A percentile compares a stretch with the other conserved stretches of the same genome.
Conservation (phyloP, 2,113 vertebrate species). For the Synodontis membranacea region DNA sequence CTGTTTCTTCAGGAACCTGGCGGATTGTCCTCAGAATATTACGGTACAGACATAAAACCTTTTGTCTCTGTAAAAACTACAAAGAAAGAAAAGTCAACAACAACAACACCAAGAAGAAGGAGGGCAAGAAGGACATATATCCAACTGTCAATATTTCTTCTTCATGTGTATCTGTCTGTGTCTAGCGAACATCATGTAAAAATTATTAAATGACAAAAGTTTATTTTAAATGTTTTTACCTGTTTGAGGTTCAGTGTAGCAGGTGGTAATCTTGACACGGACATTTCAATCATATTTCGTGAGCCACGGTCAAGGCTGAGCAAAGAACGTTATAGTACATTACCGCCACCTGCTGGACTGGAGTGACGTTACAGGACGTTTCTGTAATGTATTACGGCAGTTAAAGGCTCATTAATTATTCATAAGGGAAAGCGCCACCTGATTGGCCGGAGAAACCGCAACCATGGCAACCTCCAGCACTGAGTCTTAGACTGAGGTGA, state of each 20-base stretch:
- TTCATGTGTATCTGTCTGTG: neutral
- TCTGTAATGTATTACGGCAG: too few species aligned
- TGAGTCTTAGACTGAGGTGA: too few species aligned
- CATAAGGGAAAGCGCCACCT: neutral
- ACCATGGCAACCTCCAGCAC: neutral
- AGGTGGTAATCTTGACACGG: slow-evolving; percentile 65
- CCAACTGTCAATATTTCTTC: too few species aligned
- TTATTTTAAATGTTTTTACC: slow-evolving; percentile 68
- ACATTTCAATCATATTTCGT: slow-evolving; percentile 57
- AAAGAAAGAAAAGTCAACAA: neutral
- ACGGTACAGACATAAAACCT: slow-evolving; percentile 84
- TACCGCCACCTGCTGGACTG: neutral
- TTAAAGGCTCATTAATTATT: neutral
- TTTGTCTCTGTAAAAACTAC: slow-evolving; percentile 89
- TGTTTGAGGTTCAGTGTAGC: slow-evolving; percentile 75
- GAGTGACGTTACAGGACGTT: neutral
- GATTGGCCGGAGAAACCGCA: neutral
- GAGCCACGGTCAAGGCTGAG: neutral
- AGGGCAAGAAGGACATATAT: too few species aligned
- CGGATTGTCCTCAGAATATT: slow-evolving; percentile 79
- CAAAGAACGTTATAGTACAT: neutral
- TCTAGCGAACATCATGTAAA: neutral
- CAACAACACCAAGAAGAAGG: neutral
- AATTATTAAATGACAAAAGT: neutral
- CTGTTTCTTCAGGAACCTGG: slow-evolving; percentile 76